Percentiles rank a stretch among this genome's conserved stretches.
Conservation (phyloP, 2,113 vertebrate genomes). For the Sebastes schlegelii region DNA sequence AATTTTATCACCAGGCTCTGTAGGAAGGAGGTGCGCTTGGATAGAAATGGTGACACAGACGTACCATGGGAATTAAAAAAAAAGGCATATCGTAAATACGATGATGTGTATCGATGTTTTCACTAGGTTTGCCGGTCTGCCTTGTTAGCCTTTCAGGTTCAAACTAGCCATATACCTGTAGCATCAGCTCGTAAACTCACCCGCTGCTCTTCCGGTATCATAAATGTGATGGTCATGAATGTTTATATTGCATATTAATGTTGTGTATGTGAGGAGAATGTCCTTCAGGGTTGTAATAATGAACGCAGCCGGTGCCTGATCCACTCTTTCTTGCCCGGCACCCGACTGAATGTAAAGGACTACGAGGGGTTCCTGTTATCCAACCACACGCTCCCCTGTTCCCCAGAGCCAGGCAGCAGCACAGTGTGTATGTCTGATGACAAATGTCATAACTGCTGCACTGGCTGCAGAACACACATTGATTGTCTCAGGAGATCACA, state of each 20-base stretch:
- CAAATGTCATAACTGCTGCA: not conserved
- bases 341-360: not conserved
- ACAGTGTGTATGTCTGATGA: not conserved
- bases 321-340: not conserved
- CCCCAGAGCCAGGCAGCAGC: not conserved
- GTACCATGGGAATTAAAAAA: too few relatives aligned
- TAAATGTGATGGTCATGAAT: too few relatives aligned
- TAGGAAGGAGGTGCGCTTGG: too few relatives aligned
- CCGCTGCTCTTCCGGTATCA: not conserved
- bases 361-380: not conserved
- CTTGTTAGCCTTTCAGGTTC: not conserved
- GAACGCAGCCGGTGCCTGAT: not conserved
- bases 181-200: not conserved
- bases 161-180: too few relatives aligned
- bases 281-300: not conserved
- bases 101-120: too few relatives aligned
- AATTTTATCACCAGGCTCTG: too few relatives aligned
- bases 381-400: not conserved
- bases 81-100: too few relatives aligned
- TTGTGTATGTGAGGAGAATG: not conserved
- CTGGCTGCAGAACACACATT: not conserved
- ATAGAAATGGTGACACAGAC: too few relatives aligned
- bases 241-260: not conserved
- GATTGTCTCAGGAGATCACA: constrained; percentile 12
- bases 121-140: not conserved